phyloP scores from a whole-genome alignment of 2,888 invertebrate genomes.

The Meliscaeva auricollis region DNA sequence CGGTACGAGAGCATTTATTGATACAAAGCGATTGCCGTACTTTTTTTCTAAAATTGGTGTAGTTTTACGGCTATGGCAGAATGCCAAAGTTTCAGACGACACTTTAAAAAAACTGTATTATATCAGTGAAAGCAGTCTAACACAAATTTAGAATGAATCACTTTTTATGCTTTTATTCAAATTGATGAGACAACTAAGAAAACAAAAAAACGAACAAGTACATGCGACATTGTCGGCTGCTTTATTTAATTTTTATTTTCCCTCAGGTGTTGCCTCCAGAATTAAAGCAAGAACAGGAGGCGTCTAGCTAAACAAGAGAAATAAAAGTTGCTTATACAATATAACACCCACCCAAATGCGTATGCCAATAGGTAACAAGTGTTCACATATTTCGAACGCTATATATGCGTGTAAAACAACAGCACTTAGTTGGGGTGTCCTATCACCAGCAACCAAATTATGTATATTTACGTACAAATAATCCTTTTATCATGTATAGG shows the following conservation, averaged over 20 bases:
- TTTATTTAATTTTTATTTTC: conserved; percentile 35
- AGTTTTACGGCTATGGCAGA: no score
- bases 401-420: conserved; percentile 65
- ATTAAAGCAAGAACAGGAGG: conserved; percentile 32
- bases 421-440: conserved; percentile 64
- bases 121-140: no score
- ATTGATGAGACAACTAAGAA: no score
- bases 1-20: no score
- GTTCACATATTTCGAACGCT: conserved; percentile 12
- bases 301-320: conserved; percentile 9
- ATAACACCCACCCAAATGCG: background rate
- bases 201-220: background rate
- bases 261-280: conserved; percentile 58
- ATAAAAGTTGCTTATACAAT: conserved; percentile 24
- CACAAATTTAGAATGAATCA: no score
- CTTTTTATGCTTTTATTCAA: no score
- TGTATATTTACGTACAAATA: conserved; percentile 74
- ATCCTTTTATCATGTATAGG: conserved; percentile 75
- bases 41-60: no score
- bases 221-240: background rate
- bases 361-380: conserved; percentile 3
- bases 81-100: no score
- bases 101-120: no score
- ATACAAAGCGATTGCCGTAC: no score
- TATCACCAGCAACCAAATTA: conserved; percentile 70